Conservation (phyloP, 2,888 invertebrate species). For the Oxycera nigricornis region DNA sequence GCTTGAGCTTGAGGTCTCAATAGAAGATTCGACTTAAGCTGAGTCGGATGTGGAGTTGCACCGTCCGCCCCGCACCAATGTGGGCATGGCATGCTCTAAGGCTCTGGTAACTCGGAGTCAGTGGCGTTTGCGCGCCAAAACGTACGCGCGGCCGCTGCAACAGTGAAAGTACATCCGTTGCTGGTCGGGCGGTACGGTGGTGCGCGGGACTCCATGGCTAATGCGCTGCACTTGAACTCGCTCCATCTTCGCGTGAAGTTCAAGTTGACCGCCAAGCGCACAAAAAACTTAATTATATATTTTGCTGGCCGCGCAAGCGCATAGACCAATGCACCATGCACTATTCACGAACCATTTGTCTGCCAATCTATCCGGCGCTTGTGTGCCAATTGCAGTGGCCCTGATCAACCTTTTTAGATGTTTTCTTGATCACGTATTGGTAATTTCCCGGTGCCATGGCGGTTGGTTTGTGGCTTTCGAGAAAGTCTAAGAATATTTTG, state of each 20-base stretch:
- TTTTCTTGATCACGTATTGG: constrained; percentile 27
- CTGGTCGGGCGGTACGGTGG: not conserved
- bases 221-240: constrained; percentile 35
- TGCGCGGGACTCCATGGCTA: not conserved
- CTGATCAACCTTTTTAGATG: constrained; percentile 18
- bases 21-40: constrained; percentile 15
- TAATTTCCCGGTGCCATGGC: constrained; percentile 25
- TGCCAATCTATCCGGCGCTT: not conserved
- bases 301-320: constrained; percentile 9
- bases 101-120: too few species aligned
- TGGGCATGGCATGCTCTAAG: too few species aligned
- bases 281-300: constrained; percentile 13
- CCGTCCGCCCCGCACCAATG: not conserved
- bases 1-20: constrained; percentile 5
- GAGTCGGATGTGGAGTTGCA: not conserved
- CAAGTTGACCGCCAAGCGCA: constrained; percentile 28
- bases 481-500: constrained; percentile 23
- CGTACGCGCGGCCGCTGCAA: constrained; percentile 30
- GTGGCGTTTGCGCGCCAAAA: constrained; percentile 43
- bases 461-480: constrained; percentile 6
- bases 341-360: not conserved
- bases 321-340: constrained; percentile 5
- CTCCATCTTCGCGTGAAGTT: constrained; percentile 35
- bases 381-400: constrained; percentile 37
- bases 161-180: constrained; percentile 50